These are phyloP conservation scores for Pterophyllum scalare DNA, from an alignment of 2,113 vertebrate species.

Conservation along the genomic window DNA sequence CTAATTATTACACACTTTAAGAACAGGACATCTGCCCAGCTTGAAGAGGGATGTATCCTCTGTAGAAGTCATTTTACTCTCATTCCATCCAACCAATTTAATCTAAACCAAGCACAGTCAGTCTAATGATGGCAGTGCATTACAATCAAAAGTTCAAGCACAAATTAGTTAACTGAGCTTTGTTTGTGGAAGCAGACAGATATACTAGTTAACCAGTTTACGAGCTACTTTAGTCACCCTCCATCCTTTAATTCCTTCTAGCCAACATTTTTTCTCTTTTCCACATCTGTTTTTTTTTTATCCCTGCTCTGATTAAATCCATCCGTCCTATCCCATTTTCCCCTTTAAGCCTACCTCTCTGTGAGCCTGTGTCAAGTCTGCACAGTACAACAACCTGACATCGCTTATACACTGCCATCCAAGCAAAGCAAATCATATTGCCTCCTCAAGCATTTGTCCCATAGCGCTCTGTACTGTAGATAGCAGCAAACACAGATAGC, in stretches of 20 bases:
- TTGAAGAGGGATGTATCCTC: background rate
- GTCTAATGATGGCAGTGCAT: background rate
- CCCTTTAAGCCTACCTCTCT: conserved; percentile 9
- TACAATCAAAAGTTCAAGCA: background rate
- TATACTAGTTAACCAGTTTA: background rate
- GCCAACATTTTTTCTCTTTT: background rate
- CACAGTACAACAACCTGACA: conserved; percentile 58
- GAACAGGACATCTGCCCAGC: background rate
- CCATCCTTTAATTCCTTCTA: background rate
- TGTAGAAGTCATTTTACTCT: background rate
- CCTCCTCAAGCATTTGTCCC: conserved; percentile 65
- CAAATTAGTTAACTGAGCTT: background rate
- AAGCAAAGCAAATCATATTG: conserved; percentile 69
- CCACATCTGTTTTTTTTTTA: background rate
- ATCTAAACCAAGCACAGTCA: background rate
- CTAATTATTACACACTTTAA: background rate
- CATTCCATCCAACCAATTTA: background rate
- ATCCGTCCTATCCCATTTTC: background rate
- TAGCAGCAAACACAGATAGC: conserved; percentile 64
- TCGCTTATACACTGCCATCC: conserved; percentile 58
- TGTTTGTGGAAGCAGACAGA: background rate
- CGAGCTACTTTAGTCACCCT: too few species aligned
- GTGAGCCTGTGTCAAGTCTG: conserved; percentile 10
- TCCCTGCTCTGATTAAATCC: background rate
- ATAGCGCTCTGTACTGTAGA: conserved; percentile 46